Evolutionary conservation across 2,888 invertebrate genomes (phyloP).

Genomic region (Oligia fasciuncula): DNA sequence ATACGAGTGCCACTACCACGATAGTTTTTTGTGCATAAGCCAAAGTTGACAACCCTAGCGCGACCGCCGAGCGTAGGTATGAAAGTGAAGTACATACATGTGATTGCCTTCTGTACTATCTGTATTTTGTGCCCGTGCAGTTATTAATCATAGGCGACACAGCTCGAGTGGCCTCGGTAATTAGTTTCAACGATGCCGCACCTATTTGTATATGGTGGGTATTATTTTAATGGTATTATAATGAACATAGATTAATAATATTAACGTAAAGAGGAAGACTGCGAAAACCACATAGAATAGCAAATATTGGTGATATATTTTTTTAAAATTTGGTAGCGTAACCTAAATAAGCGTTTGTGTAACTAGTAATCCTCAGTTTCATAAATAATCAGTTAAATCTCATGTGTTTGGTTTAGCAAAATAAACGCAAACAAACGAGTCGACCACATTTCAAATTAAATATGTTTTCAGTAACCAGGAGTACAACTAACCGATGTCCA

Average conservation of each 20-base stretch:
- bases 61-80: too few relatives aligned
- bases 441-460: background rate
- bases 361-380: too few relatives aligned
- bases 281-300: background rate
- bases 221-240: background rate
- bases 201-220: background rate
- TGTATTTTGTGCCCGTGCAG: conserved; percentile 22
- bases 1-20: too few relatives aligned
- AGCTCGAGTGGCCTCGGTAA: conserved; percentile 39
- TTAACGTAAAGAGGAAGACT: background rate
- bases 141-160: conserved; percentile 59
- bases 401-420: background rate
- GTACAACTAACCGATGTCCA: background rate
- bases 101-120: too few relatives aligned
- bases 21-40: too few relatives aligned
- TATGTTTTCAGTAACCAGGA: background rate
- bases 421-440: background rate
- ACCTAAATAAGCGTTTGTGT: too few relatives aligned
- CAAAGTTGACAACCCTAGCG: too few relatives aligned
- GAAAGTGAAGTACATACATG: too few relatives aligned
- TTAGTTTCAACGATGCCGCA: conserved; percentile 45
- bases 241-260: background rate
- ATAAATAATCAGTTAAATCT: background rate
- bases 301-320: background rate
- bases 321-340: background rate